phyloP scores from a whole-genome alignment of 2,888 invertebrate genomes.

The Acronicta aceris region DNA sequence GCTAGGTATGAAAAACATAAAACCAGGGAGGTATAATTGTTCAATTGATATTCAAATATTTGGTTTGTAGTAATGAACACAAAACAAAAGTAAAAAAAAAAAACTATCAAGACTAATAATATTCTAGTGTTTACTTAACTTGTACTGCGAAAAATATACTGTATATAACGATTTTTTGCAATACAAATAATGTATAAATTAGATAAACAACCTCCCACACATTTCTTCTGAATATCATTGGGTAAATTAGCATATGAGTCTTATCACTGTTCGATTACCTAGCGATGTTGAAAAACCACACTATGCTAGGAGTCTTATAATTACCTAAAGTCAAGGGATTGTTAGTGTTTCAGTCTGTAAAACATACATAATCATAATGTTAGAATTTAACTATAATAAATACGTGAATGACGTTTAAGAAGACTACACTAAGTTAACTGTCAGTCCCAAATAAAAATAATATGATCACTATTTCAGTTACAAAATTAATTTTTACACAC shows the following conservation, averaged over 20 bases:
- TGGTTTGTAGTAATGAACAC: conserved; percentile 69
- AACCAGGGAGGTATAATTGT: conserved; percentile 47
- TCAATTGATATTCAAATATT: conserved; percentile 51
- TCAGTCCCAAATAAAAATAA: not conserved
- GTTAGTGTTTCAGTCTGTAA: conserved; percentile 77
- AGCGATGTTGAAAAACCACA: conserved; percentile 12
- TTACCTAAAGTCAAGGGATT: conserved; percentile 50
- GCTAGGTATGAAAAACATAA: conserved; percentile 46
- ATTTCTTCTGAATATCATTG: conserved; percentile 3
- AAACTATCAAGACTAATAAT: conserved; percentile 27
- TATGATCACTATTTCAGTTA: not conserved
- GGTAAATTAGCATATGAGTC: conserved; percentile 8
- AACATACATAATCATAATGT: conserved; percentile 60
- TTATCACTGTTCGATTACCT: conserved; percentile 1
- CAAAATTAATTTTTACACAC: not conserved
- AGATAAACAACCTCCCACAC: conserved; percentile 14
- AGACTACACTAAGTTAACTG: not conserved
- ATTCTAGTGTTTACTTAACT: conserved; percentile 10
- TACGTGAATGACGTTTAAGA: conserved; percentile 28
- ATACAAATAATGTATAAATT: conserved; percentile 10
- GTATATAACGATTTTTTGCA: conserved; percentile 24
- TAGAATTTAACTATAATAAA: conserved; percentile 37
- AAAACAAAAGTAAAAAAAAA: conserved; percentile 39
- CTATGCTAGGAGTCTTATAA: conserved; percentile 22
- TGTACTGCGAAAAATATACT: conserved; percentile 26